Evolutionary conservation across 2,888 invertebrate genomes (phyloP), one percentile per base, ranked within the genome.

Genomic region (Plusia festucae): DNA sequence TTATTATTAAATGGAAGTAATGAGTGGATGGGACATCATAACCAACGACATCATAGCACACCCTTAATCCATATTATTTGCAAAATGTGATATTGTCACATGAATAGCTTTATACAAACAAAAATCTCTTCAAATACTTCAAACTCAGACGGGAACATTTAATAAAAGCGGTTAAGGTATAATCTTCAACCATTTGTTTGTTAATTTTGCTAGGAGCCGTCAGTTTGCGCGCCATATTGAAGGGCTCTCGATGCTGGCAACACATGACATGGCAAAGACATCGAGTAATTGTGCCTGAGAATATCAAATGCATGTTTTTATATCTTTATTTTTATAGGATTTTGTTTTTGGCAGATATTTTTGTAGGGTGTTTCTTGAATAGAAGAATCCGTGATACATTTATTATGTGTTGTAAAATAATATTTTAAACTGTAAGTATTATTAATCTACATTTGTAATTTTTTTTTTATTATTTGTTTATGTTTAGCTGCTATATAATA

Each of bases 171-270:
- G 46, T 59, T 66, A 76, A 59, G 65, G 73, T 68, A 63, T 60
- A 70, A 65, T 74, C 67, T 73, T 59, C 62, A 66, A 72, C 67
- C 76, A 69, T 81, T 73, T 73, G 79, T 81, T 79, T 78, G 78
- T 82, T 84, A 79, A 66, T 73, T 77, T 76, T 82, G 75, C 69
- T 75, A 63, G 68, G 73, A 78, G 73, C 85, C 87, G 90, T 90
- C 90, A 88, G 85, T 88, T 90, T 87, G 79, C 88, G 87, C 90
- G 91, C 88, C 87, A 88, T 82, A 89, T 87, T 90, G 83, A 81
- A 94, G 93, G 78, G 88, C 86, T 70, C 94, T 94, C 82, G 71
- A 92, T 90, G 90, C 88, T 93, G 88, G 88, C 88, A 90, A 81
- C 90, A 90, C 81, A 86, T 92, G 91, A 90, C 90, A 84, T 87